Percentiles rank a stretch among this genome's conserved stretches.
phyloP scores from a whole-genome alignment of 2,113 vertebrate genomes.

The sheep (Ovis aries) region DNA sequence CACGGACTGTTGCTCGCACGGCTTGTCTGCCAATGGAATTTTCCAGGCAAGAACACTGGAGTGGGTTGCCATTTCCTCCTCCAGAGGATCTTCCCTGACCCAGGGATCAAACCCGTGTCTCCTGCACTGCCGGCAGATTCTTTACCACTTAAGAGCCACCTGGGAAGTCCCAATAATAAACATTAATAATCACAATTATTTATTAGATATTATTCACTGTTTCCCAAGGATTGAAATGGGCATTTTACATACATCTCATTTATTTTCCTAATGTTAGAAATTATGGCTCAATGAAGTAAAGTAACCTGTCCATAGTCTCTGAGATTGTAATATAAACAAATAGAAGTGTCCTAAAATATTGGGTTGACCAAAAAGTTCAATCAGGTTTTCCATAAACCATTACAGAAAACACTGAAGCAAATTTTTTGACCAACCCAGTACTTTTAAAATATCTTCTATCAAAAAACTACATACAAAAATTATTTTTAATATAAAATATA shows the following conservation, averaged over 20 bases:
- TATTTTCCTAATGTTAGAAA: not conserved
- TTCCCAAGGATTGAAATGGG: not conserved
- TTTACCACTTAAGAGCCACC: not conserved
- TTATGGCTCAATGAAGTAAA: not conserved
- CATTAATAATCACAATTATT: not conserved
- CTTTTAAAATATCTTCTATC: not conserved
- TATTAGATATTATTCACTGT: not conserved
- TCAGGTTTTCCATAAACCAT: not conserved
- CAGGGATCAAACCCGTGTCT: not conserved
- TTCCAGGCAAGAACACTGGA: not conserved
- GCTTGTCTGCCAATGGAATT: not conserved
- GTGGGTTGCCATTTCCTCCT: not conserved
- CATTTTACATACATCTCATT: not conserved
- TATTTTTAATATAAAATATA: not conserved
- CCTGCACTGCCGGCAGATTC: not conserved
- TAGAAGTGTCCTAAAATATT: not conserved
- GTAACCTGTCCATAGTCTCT: not conserved
- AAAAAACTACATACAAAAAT: not conserved
- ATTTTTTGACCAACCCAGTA: not conserved
- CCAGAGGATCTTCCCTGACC: not conserved
- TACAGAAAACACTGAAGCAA: not conserved
- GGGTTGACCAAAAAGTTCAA: not conserved
- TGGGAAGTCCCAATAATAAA: not conserved
- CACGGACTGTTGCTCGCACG: not conserved
- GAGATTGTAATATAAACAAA: not conserved